These are phyloP conservation scores for Nothoprocta perdicaria DNA, from an alignment of 2,113 vertebrate genomes.

Conservation along the genomic window DNA sequence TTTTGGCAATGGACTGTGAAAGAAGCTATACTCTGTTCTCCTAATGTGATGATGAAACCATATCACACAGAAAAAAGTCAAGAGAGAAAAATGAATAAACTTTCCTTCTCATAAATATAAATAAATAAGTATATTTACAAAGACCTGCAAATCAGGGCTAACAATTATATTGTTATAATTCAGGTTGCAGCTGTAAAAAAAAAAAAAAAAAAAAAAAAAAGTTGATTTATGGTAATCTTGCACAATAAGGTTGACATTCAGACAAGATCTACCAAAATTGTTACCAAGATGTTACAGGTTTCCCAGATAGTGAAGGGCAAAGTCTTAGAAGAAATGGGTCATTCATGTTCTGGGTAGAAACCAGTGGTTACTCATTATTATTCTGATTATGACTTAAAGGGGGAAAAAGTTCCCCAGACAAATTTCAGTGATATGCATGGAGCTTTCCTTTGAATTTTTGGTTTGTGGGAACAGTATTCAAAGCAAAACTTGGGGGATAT, in stretches of 20 bases:
- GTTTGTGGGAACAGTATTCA: slow-evolving; percentile 31
- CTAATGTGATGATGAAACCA: slow-evolving; percentile 10
- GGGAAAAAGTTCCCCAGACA: slow-evolving; percentile 9
- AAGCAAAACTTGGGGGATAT: slow-evolving; percentile 5
- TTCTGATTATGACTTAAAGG: slow-evolving; percentile 34
- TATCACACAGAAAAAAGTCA: not conserved
- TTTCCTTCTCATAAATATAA: not conserved
- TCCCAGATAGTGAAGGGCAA: not conserved
- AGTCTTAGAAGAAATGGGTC: not conserved
- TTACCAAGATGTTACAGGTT: not conserved
- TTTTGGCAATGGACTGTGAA: slow-evolving; percentile 30
- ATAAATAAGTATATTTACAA: not conserved
- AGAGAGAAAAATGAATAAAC: not conserved
- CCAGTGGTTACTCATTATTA: slow-evolving; percentile 53
- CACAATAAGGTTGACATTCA: not conserved
- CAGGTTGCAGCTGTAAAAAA: not conserved
- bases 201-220: not conserved
- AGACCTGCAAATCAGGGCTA: not conserved
- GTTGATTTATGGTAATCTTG: not conserved
- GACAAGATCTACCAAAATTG: not conserved
- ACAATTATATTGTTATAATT: not conserved
- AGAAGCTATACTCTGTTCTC: not conserved
- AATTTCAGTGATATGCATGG: slow-evolving; percentile 44
- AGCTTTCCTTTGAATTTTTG: slow-evolving; percentile 31
- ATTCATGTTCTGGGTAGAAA: slow-evolving; percentile 34